These are phyloP conservation scores for Diabrotica undecimpunctata DNA, from an alignment of 1,140 invertebrate species.

Conservation along the genomic window DNA sequence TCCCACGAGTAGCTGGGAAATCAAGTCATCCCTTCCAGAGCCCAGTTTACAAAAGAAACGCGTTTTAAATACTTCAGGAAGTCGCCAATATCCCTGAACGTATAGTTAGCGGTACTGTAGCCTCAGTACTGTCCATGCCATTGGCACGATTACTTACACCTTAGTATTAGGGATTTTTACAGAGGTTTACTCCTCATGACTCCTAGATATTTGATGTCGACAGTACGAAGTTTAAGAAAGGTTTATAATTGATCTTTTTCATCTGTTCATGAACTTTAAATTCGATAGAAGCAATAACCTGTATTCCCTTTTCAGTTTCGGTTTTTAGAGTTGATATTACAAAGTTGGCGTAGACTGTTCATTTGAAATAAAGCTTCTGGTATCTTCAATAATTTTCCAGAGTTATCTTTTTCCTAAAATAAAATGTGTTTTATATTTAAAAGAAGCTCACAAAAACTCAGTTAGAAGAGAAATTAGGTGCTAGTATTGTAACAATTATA, in stretches of 20 bases:
- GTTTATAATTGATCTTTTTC: slow-evolving; percentile 5
- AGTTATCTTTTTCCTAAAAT: no score
- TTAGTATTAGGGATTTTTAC: slow-evolving; percentile 15
- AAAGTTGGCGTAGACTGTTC: no score
- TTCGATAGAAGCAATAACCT: background rate
- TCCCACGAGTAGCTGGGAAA: slow-evolving; percentile 5
- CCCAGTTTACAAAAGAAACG: slow-evolving; percentile 2
- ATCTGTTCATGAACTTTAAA: background rate
- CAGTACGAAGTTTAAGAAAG: slow-evolving; percentile 8
- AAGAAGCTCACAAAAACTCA: no score
- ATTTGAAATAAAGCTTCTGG: no score
- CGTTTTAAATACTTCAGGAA: background rate
- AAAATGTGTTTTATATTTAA: no score
- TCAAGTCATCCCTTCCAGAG: slow-evolving; percentile 1
- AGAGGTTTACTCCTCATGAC: slow-evolving; percentile 16
- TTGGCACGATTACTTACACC: slow-evolving; percentile 16
- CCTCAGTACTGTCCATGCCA: slow-evolving; percentile 11
- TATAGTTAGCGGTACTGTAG: slow-evolving; percentile 12
- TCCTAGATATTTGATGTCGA: slow-evolving; percentile 7
- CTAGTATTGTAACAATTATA: no score
- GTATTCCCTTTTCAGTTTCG: background rate
- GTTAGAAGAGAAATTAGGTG: no score
- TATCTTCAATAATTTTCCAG: no score
- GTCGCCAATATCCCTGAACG: background rate
- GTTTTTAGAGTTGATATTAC: no score